A percentile compares a stretch with the other conserved stretches of the same genome.
These are phyloP conservation scores for Rhynchopsitta pachyrhyncha DNA, from an alignment of 2,113 vertebrate genomes.

Conservation along the genomic window DNA sequence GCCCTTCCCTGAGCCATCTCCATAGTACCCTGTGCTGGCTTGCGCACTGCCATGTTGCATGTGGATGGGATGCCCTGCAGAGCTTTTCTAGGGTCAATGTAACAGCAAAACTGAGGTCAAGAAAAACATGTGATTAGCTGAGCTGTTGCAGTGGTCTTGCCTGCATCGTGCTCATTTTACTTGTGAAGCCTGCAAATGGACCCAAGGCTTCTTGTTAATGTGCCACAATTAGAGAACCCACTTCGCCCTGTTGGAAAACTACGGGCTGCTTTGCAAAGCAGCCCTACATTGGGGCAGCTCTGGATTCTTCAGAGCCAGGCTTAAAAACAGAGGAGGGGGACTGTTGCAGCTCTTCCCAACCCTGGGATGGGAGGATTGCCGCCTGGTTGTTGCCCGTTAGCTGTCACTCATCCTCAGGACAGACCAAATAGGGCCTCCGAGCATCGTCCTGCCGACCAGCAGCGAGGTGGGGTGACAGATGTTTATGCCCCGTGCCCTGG, in stretches of 20 bases:
- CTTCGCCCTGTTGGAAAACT: neutral
- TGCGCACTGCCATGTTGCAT: neutral
- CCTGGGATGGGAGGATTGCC: neutral
- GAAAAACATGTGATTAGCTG: neutral
- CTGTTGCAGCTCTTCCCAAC: neutral
- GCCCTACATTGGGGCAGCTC: neutral
- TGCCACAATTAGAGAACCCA: neutral
- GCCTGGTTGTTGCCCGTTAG: fast-evolving
- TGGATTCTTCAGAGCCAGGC: neutral
- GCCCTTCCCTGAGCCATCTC: neutral
- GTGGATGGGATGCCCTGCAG: neutral
- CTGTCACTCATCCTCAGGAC: neutral
- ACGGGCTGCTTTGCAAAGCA: neutral
- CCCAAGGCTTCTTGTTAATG: neutral
- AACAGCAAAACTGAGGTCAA: neutral
- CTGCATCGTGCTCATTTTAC: neutral
- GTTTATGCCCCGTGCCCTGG: neutral
- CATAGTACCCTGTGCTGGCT: fast-evolving
- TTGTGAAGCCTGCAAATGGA: neutral
- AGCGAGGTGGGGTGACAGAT: neutral
- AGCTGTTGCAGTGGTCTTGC: neutral
- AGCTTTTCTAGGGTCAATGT: neutral
- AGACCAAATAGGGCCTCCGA: neutral
- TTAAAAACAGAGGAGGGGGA: neutral
- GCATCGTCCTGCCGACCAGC: neutral